phyloP scores from a whole-genome alignment of 2,888 invertebrate species.

The Drosophila gaucha region DNA sequence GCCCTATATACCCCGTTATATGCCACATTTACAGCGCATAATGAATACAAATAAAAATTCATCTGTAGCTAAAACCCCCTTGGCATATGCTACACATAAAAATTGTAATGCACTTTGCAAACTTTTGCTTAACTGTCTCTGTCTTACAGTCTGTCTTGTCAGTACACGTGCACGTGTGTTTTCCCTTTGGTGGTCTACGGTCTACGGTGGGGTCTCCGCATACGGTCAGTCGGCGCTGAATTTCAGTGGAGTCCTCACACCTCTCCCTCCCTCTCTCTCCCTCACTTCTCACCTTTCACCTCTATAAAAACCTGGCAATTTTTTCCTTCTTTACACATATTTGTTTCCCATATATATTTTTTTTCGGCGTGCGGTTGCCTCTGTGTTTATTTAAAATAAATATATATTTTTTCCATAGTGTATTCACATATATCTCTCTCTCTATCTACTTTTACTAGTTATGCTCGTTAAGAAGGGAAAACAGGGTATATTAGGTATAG shows the following conservation, averaged over 20 bases:
- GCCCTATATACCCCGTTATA: background rate
- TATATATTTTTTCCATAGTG: constrained; percentile 55
- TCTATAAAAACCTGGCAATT: constrained; percentile 42
- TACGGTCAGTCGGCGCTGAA: constrained; percentile 47
- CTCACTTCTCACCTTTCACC: constrained; percentile 1
- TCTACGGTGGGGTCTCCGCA: background rate
- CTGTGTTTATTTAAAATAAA: constrained; percentile 58
- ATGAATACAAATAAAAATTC: constrained; percentile 39
- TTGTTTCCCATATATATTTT: constrained; percentile 31
- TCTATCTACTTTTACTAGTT: background rate
- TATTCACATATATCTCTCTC: constrained; percentile 13
- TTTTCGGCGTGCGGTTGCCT: constrained; percentile 18
- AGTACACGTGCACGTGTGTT: constrained; percentile 16
- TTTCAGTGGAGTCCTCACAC: constrained; percentile 40
- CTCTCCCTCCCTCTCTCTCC: constrained; percentile 1
- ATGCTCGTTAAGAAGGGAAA: background rate
- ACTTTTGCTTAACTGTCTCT: constrained; percentile 41
- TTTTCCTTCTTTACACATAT: constrained; percentile 36
- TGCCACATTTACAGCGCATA: background rate
- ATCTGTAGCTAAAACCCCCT: constrained; percentile 34
- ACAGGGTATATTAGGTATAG: background rate
- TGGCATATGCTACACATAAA: constrained; percentile 35
- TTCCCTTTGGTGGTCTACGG: constrained; percentile 8
- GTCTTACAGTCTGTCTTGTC: constrained; percentile 39
- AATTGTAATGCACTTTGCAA: constrained; percentile 55